phyloP scores from a whole-genome alignment of 2,797 vertebrate genomes.

The Hephaestus fuliginosus region DNA sequence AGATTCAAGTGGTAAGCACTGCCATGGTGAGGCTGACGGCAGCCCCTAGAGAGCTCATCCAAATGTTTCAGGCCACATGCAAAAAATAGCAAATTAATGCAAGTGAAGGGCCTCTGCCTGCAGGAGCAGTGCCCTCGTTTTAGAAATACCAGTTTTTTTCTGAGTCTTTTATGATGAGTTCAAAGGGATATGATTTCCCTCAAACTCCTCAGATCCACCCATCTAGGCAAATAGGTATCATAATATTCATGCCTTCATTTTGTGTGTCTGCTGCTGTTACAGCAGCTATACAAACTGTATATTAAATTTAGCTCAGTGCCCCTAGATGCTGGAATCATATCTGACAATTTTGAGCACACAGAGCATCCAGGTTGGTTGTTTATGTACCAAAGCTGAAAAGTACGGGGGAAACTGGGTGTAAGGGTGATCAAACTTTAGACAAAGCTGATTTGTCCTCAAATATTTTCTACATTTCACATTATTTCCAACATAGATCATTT shows the following conservation, averaged over 20 bases:
- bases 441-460: no score
- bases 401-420: background rate
- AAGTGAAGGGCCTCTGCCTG: conserved; percentile 85
- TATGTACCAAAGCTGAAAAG: background rate
- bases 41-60: conserved; percentile 84
- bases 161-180: conserved; percentile 69
- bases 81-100: conserved; percentile 89
- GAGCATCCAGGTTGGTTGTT: no score
- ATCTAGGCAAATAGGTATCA: conserved; percentile 47
- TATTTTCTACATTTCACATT: no score
- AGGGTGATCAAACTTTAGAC: no score
- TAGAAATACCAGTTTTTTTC: conserved; percentile 75
- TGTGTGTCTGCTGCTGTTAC: conserved; percentile 20
- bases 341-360: background rate
- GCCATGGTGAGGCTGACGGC: conserved; percentile 71
- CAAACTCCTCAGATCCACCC: conserved; percentile 50
- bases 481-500: no score
- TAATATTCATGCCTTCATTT: conserved; percentile 48
- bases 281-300: conserved; percentile 4
- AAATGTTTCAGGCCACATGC: conserved; percentile 84
- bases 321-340: background rate
- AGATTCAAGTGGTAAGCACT: conserved; percentile 84
- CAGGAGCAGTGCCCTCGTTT: conserved; percentile 82
- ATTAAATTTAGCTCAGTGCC: background rate
- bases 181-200: conserved; percentile 63